Conservation (phyloP, 1,140 invertebrate genomes). For the Planococcus citri region DNA sequence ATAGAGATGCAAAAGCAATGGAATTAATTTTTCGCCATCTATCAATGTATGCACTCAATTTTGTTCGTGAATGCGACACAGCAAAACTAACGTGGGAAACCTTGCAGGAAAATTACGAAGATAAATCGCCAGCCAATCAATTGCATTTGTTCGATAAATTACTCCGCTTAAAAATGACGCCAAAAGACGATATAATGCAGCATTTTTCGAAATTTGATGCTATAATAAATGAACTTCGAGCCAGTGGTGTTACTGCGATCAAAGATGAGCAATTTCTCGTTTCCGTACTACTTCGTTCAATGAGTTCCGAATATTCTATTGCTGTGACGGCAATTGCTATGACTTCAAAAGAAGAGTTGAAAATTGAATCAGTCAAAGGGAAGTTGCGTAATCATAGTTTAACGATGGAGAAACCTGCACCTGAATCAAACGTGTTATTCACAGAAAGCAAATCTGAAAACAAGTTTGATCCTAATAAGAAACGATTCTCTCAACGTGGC, state of each 20-base stretch:
- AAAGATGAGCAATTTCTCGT: neutral
- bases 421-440: neutral
- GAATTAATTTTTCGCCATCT: too few relatives aligned
- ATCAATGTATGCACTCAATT: too few relatives aligned
- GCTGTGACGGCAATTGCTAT: neutral
- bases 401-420: neutral
- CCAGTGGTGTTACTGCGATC: neutral
- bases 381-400: neutral
- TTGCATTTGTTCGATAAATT: neutral
- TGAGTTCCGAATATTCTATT: neutral
- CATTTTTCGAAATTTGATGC: neutral
- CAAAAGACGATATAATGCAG: neutral
- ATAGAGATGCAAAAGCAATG: too few relatives aligned
- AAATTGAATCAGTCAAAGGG: neutral
- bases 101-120: neutral
- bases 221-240: neutral
- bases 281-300: neutral
- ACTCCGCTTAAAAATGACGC: neutral
- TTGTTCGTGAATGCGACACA: too few relatives aligned
- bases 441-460: neutral
- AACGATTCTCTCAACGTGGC: too few relatives aligned
- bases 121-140: neutral
- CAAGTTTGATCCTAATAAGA: too few relatives aligned
- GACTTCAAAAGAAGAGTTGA: neutral
- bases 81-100: neutral